A percentile compares a stretch with the other conserved stretches of the same genome.
Conservation (phyloP, 2,113 vertebrate genomes). For the Spermophilus dauricus region DNA sequence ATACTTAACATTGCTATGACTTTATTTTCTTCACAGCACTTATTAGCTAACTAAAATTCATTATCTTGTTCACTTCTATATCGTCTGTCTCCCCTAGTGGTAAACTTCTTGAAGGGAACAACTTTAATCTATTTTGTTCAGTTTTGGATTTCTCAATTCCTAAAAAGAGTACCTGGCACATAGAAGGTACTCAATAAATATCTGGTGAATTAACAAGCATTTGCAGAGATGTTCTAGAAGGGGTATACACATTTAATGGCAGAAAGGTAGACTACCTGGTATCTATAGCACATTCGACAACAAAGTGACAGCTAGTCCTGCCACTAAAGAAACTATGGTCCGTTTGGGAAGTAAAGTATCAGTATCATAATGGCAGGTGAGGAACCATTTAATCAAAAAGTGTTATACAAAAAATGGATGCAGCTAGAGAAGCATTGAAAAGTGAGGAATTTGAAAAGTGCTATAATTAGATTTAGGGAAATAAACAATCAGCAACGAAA, state of each 20-base stretch:
- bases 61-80: not conserved
- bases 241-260: not conserved
- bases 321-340: not conserved
- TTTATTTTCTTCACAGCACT: conserved; percentile 9
- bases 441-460: not conserved
- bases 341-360: not conserved
- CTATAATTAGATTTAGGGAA: not conserved
- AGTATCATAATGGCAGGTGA: not conserved
- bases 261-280: not conserved
- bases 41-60: not conserved
- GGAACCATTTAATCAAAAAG: conserved; percentile 21
- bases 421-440: not conserved
- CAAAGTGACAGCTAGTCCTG: not conserved
- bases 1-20: not conserved
- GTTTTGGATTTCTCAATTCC: conserved; percentile 54
- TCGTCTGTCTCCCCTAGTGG: not conserved
- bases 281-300: not conserved
- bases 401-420: conserved; percentile 9
- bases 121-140: not conserved
- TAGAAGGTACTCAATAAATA: not conserved
- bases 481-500: not conserved
- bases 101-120: not conserved
- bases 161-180: not conserved
- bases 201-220: not conserved
- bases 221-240: conserved; percentile 25